Conservation (phyloP, 2,797 vertebrate genomes). For the Scarus forsteni region DNA sequence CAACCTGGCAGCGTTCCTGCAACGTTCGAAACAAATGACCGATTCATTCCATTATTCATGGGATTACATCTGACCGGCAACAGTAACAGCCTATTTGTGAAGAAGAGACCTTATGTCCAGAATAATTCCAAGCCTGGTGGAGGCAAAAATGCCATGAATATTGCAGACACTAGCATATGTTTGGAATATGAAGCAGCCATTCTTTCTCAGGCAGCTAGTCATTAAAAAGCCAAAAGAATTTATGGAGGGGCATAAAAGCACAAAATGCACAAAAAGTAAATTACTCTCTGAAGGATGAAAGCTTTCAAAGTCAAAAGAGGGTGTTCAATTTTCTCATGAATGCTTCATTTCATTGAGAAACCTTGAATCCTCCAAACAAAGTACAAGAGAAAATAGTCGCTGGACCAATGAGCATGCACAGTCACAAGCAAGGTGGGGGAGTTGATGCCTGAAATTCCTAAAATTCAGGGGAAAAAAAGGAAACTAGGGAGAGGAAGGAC, state of each 20-base stretch:
- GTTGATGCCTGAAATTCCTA: constrained; percentile 31
- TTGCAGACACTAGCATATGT: constrained; percentile 70
- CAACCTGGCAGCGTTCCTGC: constrained; percentile 60
- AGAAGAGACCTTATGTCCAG: constrained; percentile 60
- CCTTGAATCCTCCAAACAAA: constrained; percentile 24
- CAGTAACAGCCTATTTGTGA: constrained; percentile 68
- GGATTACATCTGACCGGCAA: constrained; percentile 70
- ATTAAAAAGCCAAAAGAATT: constrained; percentile 42
- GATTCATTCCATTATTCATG: constrained; percentile 66
- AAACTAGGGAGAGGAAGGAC: constrained; percentile 22
- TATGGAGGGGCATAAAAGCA: constrained; percentile 10
- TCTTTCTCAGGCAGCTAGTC: constrained; percentile 48
- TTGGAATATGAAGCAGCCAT: constrained; percentile 64
- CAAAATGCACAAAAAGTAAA: constrained; percentile 25
- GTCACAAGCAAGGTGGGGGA: not conserved
- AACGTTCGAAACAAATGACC: constrained; percentile 63
- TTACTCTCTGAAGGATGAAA: constrained; percentile 11
- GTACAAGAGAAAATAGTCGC: constrained; percentile 13
- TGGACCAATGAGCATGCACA: constrained; percentile 12
- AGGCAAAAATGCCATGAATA: constrained; percentile 70
- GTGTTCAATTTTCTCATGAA: constrained; percentile 31
- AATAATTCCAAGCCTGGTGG: constrained; percentile 51
- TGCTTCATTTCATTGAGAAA: constrained; percentile 41
- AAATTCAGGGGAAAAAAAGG: constrained; percentile 1
- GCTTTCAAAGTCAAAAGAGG: constrained; percentile 29